phyloP scores from a whole-genome alignment of 2,797 vertebrate genomes.

The Limosa lapponica region DNA sequence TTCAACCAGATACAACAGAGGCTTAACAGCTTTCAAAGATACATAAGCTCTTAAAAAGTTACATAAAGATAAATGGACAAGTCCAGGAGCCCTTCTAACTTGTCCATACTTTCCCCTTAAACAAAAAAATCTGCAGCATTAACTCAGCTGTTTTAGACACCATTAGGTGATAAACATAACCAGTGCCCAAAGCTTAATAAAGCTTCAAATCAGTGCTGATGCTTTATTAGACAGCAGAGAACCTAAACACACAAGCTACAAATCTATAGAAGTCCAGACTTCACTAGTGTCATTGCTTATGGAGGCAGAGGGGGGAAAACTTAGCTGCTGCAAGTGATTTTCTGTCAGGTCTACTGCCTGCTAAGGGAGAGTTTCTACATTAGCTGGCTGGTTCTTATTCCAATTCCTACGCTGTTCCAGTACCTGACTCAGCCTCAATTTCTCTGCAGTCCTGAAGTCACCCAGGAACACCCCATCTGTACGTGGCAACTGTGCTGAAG shows the following conservation, averaged over 20 bases:
- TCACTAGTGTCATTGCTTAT: neutral
- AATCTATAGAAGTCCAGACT: neutral
- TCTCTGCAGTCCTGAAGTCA: neutral
- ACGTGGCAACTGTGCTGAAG: neutral
- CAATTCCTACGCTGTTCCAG: neutral
- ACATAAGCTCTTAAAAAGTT: neutral
- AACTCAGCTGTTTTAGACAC: neutral
- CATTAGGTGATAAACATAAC: neutral
- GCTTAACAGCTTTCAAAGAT: neutral
- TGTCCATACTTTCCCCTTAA: neutral
- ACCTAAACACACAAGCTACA: neutral
- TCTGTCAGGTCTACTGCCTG: neutral
- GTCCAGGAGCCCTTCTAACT: neutral
- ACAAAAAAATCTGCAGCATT: neutral
- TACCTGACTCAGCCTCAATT: neutral
- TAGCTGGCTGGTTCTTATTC: neutral
- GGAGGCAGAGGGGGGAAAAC: accelerated
- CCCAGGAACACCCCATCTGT: neutral
- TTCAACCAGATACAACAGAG: neutral
- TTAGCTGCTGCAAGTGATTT: neutral
- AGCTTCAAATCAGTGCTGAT: neutral
- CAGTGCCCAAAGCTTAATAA: neutral
- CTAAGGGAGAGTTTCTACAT: neutral
- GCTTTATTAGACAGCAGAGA: neutral
- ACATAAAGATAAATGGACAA: neutral